Base-by-base conservation (phyloP, 2,888 invertebrate species). In the Imbricaverruca yamaguchii region DNA sequence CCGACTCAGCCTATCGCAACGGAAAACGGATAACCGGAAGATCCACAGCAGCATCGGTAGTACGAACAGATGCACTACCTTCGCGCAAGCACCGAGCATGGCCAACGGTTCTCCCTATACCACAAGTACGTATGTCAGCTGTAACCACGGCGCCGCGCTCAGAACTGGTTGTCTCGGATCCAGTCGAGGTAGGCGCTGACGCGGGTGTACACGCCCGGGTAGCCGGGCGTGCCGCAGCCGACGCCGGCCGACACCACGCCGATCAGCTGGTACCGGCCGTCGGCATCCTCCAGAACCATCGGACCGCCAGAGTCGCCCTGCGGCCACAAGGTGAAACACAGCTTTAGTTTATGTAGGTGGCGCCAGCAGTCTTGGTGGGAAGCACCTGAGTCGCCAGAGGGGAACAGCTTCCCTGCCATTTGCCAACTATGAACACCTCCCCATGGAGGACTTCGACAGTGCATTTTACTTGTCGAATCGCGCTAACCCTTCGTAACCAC, bases 151-250 rank as follows among this genome's bases (percentile, higher is more conserved):
- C 39, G 39, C 39, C 39, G 59, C 11, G 59, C 59, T 74, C 55
- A 74, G 74, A 74, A 55, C 55, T 55, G 53, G 55, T 74, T 74
- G 15, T 67, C 59, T 15, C 25, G 9, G 12, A 83, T 83, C 83
- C 83, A 83, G 67, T 81, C 80, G 18, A 83, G 80, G 59, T 81
- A 83, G 13, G 81, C 56, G 18, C 81, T 81, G 21, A 83, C 83
- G 7, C 83, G 80, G 3, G 83, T 83, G 80, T 83, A 83, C 15
- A 83, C 57, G 0, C 83, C 83, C 4, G 83, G 83, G 18, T 81
- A 59, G 15, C 80, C 80, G 0, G 82, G 82, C 15, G 82, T 80
- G 6, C 83, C 83, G 53, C 83, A 83, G 13, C 83, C 83, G 15
- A 83, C 80, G 7, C 83, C 83, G 9, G 82, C 80, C 4, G 82